Evolutionary conservation across 2,797 vertebrate species (phyloP).

Genomic region (Mycteria americana): DNA sequence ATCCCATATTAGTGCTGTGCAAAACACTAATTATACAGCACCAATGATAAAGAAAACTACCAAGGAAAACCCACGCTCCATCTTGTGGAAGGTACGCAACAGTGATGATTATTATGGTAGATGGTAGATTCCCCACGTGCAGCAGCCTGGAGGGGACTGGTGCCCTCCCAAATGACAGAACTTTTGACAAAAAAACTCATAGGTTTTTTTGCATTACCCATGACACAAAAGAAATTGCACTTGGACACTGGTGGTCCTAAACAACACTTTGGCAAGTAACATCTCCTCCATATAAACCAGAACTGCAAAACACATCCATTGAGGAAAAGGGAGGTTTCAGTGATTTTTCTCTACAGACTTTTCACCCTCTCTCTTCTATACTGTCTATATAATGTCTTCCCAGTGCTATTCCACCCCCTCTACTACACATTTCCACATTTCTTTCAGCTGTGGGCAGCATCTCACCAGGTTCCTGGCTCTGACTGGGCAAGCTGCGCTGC

Average conservation of each 20-base stretch:
- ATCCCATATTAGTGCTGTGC: background rate
- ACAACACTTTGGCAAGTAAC: background rate
- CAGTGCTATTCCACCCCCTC: background rate
- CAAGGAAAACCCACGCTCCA: background rate
- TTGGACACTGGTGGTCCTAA: background rate
- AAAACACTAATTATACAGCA: background rate
- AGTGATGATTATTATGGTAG: background rate
- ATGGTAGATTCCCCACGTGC: background rate
- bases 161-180: background rate
- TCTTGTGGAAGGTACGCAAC: background rate
- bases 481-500: fast-evolving
- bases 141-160: background rate
- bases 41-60: background rate
- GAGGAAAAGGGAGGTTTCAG: background rate
- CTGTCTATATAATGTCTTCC: background rate
- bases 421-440: background rate
- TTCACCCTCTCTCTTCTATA: background rate
- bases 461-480: background rate
- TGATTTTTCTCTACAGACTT: background rate
- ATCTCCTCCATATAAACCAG: background rate
- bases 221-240: background rate
- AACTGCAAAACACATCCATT: background rate
- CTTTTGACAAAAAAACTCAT: background rate
- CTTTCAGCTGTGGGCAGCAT: background rate
- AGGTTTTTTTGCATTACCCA: background rate